phyloP scores from a whole-genome alignment of 53 echinoderm and acorn worm genomes.

The Apostichopus leukothele region DNA sequence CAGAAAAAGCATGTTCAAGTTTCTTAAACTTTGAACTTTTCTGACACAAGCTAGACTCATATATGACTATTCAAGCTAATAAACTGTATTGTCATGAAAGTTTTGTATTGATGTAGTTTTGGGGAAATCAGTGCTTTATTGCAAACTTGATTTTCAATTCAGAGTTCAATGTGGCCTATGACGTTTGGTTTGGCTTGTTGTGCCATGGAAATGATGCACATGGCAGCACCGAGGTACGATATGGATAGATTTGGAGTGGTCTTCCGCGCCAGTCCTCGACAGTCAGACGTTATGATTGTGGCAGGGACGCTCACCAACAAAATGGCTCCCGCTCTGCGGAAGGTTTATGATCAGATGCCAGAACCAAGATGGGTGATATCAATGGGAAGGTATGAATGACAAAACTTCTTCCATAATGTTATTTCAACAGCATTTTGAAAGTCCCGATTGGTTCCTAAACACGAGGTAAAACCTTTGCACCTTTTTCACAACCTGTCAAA shows the following conservation, averaged over 20 bases:
- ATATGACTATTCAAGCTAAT: too few relatives aligned
- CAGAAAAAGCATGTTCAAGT: too few relatives aligned
- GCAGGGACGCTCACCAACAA: conserved; percentile 98
- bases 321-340: conserved; percentile 97
- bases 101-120: too few relatives aligned
- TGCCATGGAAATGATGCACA: conserved; percentile 99
- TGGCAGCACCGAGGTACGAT: conserved; percentile 94
- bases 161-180: conserved; percentile 99
- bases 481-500: too few relatives aligned
- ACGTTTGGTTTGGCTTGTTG: conserved; percentile 95
- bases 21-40: too few relatives aligned
- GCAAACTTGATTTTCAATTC: conserved; percentile 7
- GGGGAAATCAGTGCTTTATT: not conserved
- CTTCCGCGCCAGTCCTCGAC: conserved; percentile 91
- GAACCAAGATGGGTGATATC: conserved; percentile 99
- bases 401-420: too few relatives aligned
- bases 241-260: conserved; percentile 99
- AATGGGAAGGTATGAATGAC: conserved; percentile 85
- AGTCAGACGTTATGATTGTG: conserved; percentile 94
- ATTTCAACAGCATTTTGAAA: too few relatives aligned
- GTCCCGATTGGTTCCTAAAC: too few relatives aligned
- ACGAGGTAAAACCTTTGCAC: too few relatives aligned
- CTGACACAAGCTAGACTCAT: accelerated
- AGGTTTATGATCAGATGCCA: conserved; percentile 99
- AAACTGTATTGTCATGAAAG: too few relatives aligned